Evolutionary conservation across 2,113 vertebrate genomes (phyloP).

Genomic region (Pimephales promelas): DNA sequence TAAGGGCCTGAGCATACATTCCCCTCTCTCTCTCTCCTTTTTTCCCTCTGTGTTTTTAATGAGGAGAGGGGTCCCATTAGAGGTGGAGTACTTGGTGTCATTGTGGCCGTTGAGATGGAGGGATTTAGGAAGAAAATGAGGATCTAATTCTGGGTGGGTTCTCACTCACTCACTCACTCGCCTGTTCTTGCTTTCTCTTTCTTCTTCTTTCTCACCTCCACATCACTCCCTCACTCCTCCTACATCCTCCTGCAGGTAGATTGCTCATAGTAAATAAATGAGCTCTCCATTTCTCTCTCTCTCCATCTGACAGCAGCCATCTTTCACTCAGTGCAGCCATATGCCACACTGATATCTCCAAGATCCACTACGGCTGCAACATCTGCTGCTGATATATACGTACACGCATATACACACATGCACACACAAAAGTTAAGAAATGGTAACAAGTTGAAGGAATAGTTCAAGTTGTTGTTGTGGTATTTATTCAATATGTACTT

Average conservation of each 20-base stretch:
- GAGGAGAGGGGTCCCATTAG: constrained; percentile 72
- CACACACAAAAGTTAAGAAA: constrained; percentile 47
- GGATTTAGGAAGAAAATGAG: constrained; percentile 37
- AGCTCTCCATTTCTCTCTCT: constrained; percentile 55
- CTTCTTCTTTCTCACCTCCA: constrained; percentile 2
- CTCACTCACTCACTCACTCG: constrained; percentile 5
- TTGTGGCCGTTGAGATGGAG: constrained; percentile 50
- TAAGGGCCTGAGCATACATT: constrained; percentile 5
- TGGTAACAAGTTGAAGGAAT: constrained; percentile 37
- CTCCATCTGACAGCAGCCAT: constrained; percentile 79
- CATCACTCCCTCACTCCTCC: background rate
- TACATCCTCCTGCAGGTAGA: constrained; percentile 43
- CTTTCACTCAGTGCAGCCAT: constrained; percentile 79
- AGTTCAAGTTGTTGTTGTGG: background rate
- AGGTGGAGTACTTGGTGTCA: constrained; percentile 66
- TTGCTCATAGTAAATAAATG: constrained; percentile 46
- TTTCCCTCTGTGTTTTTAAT: constrained; percentile 61
- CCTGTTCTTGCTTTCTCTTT: constrained; percentile 22
- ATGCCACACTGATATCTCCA: constrained; percentile 76
- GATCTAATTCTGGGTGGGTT: constrained; percentile 15
- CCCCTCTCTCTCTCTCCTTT: background rate
- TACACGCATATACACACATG: constrained; percentile 11
- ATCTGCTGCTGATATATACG: constrained; percentile 67
- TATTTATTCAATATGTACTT: background rate
- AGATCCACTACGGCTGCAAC: constrained; percentile 75